phyloP scores from a whole-genome alignment of 2,888 invertebrate species.

The Latrodectus elegans region DNA sequence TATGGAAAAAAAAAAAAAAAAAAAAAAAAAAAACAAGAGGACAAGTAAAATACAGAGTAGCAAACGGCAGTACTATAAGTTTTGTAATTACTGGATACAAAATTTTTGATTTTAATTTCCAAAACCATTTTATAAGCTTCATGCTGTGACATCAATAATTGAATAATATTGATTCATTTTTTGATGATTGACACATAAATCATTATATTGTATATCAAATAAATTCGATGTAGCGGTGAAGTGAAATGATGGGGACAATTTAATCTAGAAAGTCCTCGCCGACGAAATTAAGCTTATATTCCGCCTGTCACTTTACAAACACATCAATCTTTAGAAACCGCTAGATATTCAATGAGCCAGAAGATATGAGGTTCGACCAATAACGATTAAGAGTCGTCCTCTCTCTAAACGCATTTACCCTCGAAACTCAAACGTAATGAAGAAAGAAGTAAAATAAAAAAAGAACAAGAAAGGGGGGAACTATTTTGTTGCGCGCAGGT shows the following conservation, averaged over 20 bases:
- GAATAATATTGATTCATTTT: not conserved
- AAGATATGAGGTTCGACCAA: slow-evolving; percentile 30
- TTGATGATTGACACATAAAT: not conserved
- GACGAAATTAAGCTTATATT: slow-evolving; percentile 3
- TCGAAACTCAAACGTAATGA: slow-evolving; percentile 13
- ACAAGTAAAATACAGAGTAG: too few relatives aligned
- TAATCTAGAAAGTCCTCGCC: not conserved
- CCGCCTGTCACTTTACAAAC: slow-evolving; percentile 2
- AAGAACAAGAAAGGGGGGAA: not conserved
- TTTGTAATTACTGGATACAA: not conserved
- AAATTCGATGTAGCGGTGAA: not conserved
- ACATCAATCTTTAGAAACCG: slow-evolving; percentile 50
- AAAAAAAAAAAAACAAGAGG: too few relatives aligned
- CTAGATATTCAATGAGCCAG: slow-evolving; percentile 10
- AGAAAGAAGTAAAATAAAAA: not conserved
- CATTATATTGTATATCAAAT: slow-evolving; percentile 2
- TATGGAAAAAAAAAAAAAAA: too few relatives aligned
- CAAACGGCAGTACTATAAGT: too few relatives aligned
- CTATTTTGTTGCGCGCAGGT: slow-evolving; percentile 59
- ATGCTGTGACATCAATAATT: not conserved
- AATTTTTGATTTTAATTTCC: slow-evolving; percentile 1
- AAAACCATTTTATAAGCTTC: not conserved
- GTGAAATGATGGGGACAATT: not conserved
- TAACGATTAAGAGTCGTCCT: slow-evolving; percentile 46
- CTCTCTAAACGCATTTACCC: slow-evolving; percentile 33